Percentiles rank a stretch among this genome's conserved stretches.
phyloP scores from a whole-genome alignment of 2,888 invertebrate species.

The Platerodrilus igneus region DNA sequence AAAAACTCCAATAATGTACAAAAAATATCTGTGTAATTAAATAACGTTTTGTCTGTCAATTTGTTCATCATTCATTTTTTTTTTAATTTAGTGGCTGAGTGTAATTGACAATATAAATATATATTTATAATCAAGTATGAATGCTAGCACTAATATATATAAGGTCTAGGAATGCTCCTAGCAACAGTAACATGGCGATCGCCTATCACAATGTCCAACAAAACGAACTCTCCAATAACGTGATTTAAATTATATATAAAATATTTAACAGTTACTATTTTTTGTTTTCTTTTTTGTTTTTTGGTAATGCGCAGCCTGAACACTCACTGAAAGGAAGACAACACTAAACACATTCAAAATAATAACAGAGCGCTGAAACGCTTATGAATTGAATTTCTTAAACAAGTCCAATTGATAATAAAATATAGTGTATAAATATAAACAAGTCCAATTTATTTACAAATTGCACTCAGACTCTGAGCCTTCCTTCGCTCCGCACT shows the following conservation, averaged over 20 bases:
- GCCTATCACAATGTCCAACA: constrained; percentile 52
- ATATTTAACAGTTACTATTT: constrained; percentile 51
- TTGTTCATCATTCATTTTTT: too few species aligned
- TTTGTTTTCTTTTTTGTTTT: constrained; percentile 35
- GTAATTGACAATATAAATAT: constrained; percentile 47
- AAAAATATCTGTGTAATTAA: constrained; percentile 66
- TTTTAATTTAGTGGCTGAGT: constrained; percentile 46
- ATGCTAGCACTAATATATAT: constrained; percentile 44
- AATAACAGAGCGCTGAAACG: constrained; percentile 30
- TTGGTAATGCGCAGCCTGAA: constrained; percentile 50
- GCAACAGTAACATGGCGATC: constrained; percentile 50
- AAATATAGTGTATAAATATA: constrained; percentile 56
- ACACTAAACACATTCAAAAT: constrained; percentile 44
- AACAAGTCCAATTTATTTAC: constrained; percentile 52
- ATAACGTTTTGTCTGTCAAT: constrained; percentile 58
- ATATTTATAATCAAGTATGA: constrained; percentile 48
- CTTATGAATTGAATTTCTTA: constrained; percentile 35
- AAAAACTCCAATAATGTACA: constrained; percentile 68
- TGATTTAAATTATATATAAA: constrained; percentile 52
- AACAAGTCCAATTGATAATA: constrained; percentile 46
- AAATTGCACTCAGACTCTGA: constrained; percentile 48
- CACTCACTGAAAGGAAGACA: constrained; percentile 49
- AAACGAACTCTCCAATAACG: constrained; percentile 50
- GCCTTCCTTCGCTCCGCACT: constrained; percentile 38
- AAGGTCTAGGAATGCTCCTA: constrained; percentile 47